Conservation (phyloP, 2,888 invertebrate genomes). For the Ceramica pisi region DNA sequence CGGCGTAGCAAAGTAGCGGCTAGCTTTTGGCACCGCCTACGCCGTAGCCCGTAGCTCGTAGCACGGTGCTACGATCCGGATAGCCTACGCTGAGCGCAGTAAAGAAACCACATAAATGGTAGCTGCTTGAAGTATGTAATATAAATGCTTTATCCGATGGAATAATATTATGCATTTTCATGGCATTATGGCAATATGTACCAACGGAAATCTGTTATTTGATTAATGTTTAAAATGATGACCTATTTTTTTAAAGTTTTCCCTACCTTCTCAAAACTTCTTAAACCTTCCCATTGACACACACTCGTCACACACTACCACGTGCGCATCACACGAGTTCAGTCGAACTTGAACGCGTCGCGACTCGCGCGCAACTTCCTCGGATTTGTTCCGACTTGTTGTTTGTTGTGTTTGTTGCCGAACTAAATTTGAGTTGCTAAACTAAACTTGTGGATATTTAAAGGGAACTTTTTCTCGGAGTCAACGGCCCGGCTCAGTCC, state of each 20-base stretch:
- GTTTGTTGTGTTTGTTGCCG: slow-evolving; percentile 88
- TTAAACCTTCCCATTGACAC: background rate
- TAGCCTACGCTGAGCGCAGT: slow-evolving; percentile 64
- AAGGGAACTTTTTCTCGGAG: slow-evolving; percentile 91
- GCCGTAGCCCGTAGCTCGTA: slow-evolving; percentile 70
- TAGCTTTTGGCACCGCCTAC: slow-evolving; percentile 81
- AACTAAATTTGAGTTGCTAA: slow-evolving; percentile 91
- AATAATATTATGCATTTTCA: slow-evolving; percentile 17
- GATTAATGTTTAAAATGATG: background rate
- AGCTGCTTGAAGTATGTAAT: background rate
- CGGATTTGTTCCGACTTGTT: slow-evolving; percentile 89
- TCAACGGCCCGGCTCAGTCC: slow-evolving; percentile 89
- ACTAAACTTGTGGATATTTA: slow-evolving; percentile 91
- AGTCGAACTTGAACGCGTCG: slow-evolving; percentile 83
- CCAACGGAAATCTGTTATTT: background rate
- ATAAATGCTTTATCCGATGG: slow-evolving; percentile 3
- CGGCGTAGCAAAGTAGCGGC: slow-evolving; percentile 75
- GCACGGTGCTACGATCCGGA: slow-evolving; percentile 62
- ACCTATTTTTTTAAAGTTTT: background rate
- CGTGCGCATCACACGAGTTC: slow-evolving; percentile 64
- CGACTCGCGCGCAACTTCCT: slow-evolving; percentile 90
- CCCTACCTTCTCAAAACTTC: background rate
- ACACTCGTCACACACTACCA: slow-evolving; percentile 7
- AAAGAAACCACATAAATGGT: slow-evolving; percentile 53
- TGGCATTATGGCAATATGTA: background rate